Evolutionary conservation across 2,888 invertebrate species (phyloP), one percentile per base, ranked within the genome.

Genomic region (Hyposoter didymator): DNA sequence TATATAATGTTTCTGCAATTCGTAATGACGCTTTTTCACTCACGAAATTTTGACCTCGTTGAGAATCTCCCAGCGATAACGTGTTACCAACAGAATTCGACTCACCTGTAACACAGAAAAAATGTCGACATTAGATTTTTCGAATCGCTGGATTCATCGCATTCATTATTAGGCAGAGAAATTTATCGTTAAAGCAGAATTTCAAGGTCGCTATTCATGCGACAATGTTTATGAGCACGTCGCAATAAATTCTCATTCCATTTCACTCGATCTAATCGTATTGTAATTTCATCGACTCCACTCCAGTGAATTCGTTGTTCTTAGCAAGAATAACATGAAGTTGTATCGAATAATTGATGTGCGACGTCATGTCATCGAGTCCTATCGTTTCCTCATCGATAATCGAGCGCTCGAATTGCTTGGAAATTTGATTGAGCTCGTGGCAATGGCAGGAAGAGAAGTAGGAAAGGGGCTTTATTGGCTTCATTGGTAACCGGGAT

Each of bases 81-180:
- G 28, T 52, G 52, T 78, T 49, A 45, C 19, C 19, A 52, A 10
- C 22, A 35, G 22, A 35, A 32, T 73, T 59, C 62, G 80, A 90
- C 91, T 93, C 90, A 92, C 93, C 93, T 92, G 90, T 19, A 92
- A 92, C 91, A 90, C 43, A 89, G 89, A 87, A 70, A 78, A 64
- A 87, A 84, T 74, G 76, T 78, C 79, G 75, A 73, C 74, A 80
- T 90, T 88, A 90, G 84, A 80, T 45, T 52, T 1, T n/a, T 78
- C 35, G 19, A 80, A 78, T 66, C 2, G 22, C 19, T 28, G 66
- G n/a, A 45, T n/a, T 28, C 12, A 28, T 14, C 49, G 66, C 10
- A 47, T 47, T 6, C 1, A 10, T 32, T 5, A 19, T 78, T 32
- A 5, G 17, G 17, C 49, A 12, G 19, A 2, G 17, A 47, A 12